phyloP scores from a whole-genome alignment of 2,797 vertebrate genomes.

The Bovichtus diacanthus region DNA sequence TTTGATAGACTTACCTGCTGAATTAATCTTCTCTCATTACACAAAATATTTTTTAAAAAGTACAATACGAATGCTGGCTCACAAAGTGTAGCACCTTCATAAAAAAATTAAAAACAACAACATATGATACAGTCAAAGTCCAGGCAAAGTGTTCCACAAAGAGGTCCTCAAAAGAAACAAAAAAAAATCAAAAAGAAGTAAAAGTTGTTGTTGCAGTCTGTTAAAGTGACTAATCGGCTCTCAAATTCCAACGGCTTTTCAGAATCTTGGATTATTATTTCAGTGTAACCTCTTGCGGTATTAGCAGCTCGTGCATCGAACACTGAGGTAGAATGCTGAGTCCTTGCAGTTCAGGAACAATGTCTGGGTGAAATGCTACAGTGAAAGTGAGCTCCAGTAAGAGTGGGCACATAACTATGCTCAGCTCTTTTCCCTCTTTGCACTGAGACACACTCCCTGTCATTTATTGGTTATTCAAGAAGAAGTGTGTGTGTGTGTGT shows the following conservation, averaged over 20 bases:
- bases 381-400: constrained; percentile 47
- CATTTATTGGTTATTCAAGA: constrained; percentile 52
- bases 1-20: constrained; percentile 46
- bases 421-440: constrained; percentile 27
- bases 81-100: not conserved
- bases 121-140: not conserved
- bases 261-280: constrained; percentile 68
- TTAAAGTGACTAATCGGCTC: constrained; percentile 72
- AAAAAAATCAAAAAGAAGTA: constrained; percentile 25
- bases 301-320: constrained; percentile 46
- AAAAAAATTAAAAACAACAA: constrained; percentile 31
- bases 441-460: constrained; percentile 31
- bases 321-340: constrained; percentile 48
- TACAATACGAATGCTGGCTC: not conserved
- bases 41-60: constrained; percentile 13
- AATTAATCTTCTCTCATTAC: constrained; percentile 13
- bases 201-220: constrained; percentile 20
- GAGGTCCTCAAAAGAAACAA: not conserved
- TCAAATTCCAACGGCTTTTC: constrained; percentile 74
- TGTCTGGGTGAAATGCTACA: constrained; percentile 30
- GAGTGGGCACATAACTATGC: constrained; percentile 13
- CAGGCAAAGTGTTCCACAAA: constrained; percentile 4
- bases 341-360: constrained; percentile 42
- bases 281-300: constrained; percentile 54
- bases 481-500: not conserved